Conservation (phyloP, 2,113 vertebrate species). For the Glaucomys volans region DNA sequence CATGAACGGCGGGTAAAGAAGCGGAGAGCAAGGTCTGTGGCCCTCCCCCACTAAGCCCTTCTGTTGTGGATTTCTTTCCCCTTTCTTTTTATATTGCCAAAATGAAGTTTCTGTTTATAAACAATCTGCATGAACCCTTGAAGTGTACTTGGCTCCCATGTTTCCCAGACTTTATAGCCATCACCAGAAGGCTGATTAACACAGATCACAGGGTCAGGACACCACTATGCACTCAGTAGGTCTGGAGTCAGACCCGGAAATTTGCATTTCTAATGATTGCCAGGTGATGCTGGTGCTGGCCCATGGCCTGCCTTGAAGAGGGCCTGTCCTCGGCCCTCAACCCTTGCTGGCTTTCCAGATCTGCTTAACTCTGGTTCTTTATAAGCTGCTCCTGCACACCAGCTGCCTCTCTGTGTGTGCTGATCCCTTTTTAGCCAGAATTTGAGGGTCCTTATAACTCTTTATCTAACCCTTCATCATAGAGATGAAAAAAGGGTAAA, state of each 20-base stretch:
- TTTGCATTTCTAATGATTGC: not conserved
- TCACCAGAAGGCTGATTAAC: not conserved
- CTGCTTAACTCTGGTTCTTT: not conserved
- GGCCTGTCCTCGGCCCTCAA: not conserved
- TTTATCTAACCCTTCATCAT: not conserved
- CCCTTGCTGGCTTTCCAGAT: not conserved
- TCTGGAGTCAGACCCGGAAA: not conserved
- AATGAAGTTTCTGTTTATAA: not conserved
- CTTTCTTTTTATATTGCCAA: not conserved
- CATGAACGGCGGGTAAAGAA: conserved; percentile 88
- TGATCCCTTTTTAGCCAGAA: not conserved
- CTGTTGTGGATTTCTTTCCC: too few species aligned
- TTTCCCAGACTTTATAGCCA: not conserved
- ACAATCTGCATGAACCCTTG: not conserved
- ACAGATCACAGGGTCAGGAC: not conserved
- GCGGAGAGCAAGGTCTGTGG: conserved; percentile 86
- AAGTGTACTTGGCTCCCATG: not conserved
- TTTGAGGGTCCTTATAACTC: not conserved
- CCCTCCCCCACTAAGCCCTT: accelerated
- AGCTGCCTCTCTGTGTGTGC: not conserved
- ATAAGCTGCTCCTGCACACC: not conserved
- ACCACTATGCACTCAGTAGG: not conserved
- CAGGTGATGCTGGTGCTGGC: not conserved
- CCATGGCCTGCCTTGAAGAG: accelerated
- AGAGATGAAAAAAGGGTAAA: not conserved